Evolutionary conservation across 2,888 invertebrate species (phyloP), one percentile per base, ranked within the genome.

Genomic region (Parascotia fuliginaria): DNA sequence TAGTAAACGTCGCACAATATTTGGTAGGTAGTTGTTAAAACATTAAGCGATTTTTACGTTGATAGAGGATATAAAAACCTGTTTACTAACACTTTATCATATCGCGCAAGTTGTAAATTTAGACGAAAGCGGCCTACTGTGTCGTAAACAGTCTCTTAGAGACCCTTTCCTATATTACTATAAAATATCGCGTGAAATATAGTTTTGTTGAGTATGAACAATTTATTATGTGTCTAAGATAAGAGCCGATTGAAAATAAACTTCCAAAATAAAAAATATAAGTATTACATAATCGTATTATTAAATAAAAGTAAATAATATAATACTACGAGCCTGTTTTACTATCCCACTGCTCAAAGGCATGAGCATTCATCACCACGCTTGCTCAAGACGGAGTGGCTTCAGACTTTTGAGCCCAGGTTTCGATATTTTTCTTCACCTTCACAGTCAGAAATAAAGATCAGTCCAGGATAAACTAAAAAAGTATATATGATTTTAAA

Each of bases 101-200:
- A 51, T 31, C 45, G 33, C 13, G 19, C 22, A 37, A 54, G 60
- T 60, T 47, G 60, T 65, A 55, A 65, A 65, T 63, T 52, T 46
- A 39, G 36, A 51, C 41, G 22, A 32, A 42, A 60, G 38, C 37
- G 31, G 54, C 42, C 37, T 37, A 22, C 49, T 32, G 39, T 33
- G 14, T 7, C 60, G 48, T 65, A 65, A 65, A 65, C 36, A 27
- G 29, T 39, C 19, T 44, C 39, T 45, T 37, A 38, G 14, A 22
- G 60, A 50, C 41, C 52, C 29, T 60, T 56, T 33, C 6, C 38
- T 48, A 57, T 45, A 53, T 51, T 40, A 15, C 34, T 27, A 29
- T 46, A 45, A 55, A 52, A 62, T 49, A 52, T 45, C 6, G 32
- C 43, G 34, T 43, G 33, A 43, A 43, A 43, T 40, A 43, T 41